phyloP scores from a whole-genome alignment of 2,113 vertebrate species.

The Lamprologus lemairii region DNA sequence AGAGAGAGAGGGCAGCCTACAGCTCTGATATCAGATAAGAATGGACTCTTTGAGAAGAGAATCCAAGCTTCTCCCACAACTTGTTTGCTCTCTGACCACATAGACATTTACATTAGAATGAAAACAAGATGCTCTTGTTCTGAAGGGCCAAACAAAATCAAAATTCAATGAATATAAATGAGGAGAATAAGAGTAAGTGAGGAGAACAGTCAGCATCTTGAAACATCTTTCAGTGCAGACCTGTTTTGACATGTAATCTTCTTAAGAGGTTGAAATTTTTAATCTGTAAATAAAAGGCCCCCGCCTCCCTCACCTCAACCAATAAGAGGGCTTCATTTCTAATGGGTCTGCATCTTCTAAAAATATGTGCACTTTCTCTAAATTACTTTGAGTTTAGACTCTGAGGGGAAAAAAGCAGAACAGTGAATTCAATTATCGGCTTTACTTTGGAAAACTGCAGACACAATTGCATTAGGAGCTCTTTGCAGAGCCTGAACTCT shows the following conservation, averaged over 20 bases:
- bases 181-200: background rate
- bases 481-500: background rate
- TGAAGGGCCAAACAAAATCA: background rate
- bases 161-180: background rate
- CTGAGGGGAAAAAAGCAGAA: background rate
- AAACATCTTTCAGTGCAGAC: background rate
- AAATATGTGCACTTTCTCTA: background rate
- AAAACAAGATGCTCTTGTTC: conserved; percentile 31
- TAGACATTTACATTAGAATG: background rate
- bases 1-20: background rate
- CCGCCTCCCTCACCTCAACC: background rate
- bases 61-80: conserved; percentile 45
- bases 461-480: background rate
- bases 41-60: conserved; percentile 51
- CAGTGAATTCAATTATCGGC: background rate
- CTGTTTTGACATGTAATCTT: background rate
- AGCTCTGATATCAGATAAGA: conserved; percentile 9
- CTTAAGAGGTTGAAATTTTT: background rate
- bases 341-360: background rate
- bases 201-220: background rate
- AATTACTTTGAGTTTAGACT: background rate
- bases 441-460: background rate
- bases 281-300: background rate
- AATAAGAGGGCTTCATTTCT: background rate
- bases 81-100: background rate